Evolutionary conservation across 2,113 vertebrate species (phyloP).

Genomic region (Lonchura striata): DNA sequence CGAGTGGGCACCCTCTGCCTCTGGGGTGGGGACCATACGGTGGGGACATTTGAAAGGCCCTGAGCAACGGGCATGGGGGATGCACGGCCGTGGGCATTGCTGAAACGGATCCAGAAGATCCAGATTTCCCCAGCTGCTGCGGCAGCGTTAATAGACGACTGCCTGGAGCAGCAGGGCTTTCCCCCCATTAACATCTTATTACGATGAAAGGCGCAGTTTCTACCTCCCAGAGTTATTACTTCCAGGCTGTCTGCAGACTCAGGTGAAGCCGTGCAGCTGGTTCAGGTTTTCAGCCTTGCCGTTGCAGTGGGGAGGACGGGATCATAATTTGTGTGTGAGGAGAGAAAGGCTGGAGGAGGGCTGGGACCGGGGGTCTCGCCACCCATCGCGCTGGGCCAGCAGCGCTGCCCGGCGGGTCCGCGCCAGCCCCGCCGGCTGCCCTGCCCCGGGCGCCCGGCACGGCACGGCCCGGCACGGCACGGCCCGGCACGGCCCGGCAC

Average conservation of each 20-base stretch:
- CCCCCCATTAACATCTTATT: constrained; percentile 42
- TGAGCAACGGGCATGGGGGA: fast-evolving
- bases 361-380: neutral
- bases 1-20: neutral
- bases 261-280: constrained; percentile 28
- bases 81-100: neutral
- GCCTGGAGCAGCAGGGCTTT: neutral
- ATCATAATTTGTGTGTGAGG: neutral
- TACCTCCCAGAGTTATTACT: constrained; percentile 39
- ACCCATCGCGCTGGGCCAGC: neutral
- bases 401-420: neutral
- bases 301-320: neutral
- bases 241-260: constrained; percentile 46
- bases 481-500: fast-evolving
- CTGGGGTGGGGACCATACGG: fast-evolving
- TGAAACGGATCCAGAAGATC: neutral
- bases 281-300: constrained; percentile 4
- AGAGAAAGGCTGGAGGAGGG: neutral
- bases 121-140: neutral
- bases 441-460: fast-evolving
- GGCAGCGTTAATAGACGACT: neutral
- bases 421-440: neutral
- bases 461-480: fast-evolving
- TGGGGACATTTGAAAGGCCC: neutral
- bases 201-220: constrained; percentile 12